Base-by-base conservation (phyloP, 2,797 vertebrate genomes). In the Chaenodraco wilsoni region DNA sequence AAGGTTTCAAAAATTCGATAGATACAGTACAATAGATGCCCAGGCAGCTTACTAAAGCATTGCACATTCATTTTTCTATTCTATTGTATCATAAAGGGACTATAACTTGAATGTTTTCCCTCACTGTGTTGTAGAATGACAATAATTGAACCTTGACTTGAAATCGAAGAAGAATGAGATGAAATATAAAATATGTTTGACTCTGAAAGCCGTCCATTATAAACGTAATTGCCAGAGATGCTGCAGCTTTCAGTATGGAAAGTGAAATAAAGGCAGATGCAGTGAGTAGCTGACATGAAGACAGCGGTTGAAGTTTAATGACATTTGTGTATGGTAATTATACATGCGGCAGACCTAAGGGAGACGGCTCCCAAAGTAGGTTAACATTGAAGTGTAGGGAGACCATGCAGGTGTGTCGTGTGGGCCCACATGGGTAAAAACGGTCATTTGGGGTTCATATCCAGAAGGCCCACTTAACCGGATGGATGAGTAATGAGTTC, bases 401-500 rank as follows among this genome's bases (percentile, higher is more conserved):
- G 48, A 50, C 43, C 55, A 33, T 56, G 31, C 64, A 27, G 44
- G 59, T 71, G 70, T 54, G 61, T 57, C 27, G 46, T 48, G 19
- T 17, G 15, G 67, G 15, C 58, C 51, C 12, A 57, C 27, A 63
- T 21, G 33, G 56, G 57, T 62, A 54, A 71, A 73, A 76, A 74
- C 16, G 40, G 57, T 74, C 73, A 72, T 69, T 49, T 52, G 49
- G 27, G 68, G 63, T 68, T 76, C 70, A 45, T 68, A 71, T 75
- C 54, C 59, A 48, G 54, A 74, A 61, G 74, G 51, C 46, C 65
- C 57, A 64, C 46, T 73, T 73, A 83, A 66, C 50, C 50, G 49
- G 72, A 79, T 2, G 40, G 65, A 77, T 52, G 64, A 74, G 48
- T 71, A 75, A 77, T 81, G 74, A 72, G 72, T 45, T 77, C 60